A percentile compares a stretch with the other conserved stretches of the same genome.
phyloP scores from a whole-genome alignment of 1,140 invertebrate species.

The Steinernema khuongi region DNA sequence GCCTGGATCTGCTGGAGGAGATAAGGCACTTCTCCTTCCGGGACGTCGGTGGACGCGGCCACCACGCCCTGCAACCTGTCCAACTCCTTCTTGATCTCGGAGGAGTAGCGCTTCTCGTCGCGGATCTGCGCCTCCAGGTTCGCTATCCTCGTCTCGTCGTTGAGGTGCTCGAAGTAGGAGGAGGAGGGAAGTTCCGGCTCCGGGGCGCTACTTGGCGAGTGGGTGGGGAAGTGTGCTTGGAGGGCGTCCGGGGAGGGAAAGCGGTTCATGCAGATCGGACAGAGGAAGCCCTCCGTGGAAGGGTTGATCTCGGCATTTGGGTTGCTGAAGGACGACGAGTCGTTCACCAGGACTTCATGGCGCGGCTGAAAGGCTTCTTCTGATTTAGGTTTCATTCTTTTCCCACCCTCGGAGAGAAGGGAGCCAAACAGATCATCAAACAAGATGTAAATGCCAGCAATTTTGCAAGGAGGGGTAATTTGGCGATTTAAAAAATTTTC shows the following conservation, averaged over 20 bases:
- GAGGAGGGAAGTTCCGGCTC: neutral
- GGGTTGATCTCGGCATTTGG: neutral
- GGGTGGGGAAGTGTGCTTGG: neutral
- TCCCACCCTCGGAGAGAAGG: too few relatives aligned
- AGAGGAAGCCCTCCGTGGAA: neutral
- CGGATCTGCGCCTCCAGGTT: neutral
- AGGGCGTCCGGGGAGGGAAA: neutral
- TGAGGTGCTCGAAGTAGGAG: neutral
- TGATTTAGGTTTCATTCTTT: too few relatives aligned
- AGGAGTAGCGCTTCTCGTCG: neutral
- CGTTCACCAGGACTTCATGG: neutral
- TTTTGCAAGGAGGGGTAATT: too few relatives aligned
- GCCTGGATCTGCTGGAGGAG: conserved; percentile 41
- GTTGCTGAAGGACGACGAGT: neutral
- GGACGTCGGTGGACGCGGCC: conserved; percentile 29
- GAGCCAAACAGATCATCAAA: too few relatives aligned
- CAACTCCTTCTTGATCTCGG: conserved; percentile 28
- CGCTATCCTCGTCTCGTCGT: neutral
- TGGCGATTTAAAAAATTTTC: too few relatives aligned
- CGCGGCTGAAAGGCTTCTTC: neutral
- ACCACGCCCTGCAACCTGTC: conserved; percentile 30
- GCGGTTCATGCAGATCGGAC: neutral
- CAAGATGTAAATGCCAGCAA: neutral
- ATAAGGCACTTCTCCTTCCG: conserved; percentile 38
- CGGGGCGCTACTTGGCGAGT: neutral